Percentiles rank a stretch among this genome's conserved stretches.
Conservation (phyloP, 2,113 vertebrate genomes). For the Neomonachus schauinslandi region DNA sequence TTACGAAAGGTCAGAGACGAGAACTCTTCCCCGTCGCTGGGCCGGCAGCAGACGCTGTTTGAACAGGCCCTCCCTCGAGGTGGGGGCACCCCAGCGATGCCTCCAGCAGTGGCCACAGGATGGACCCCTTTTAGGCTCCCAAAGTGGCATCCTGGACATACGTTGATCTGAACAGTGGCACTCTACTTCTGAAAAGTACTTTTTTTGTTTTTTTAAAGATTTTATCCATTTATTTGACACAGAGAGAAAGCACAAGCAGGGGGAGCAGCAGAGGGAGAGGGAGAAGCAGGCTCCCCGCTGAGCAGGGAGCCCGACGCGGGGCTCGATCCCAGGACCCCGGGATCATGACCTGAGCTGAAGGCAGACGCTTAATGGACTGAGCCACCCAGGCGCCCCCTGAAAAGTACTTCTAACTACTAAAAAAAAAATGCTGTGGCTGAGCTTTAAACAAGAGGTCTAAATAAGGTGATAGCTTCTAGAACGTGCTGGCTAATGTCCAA, state of each 20-base stretch:
- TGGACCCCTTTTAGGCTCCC: not conserved
- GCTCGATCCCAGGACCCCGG: too few relatives aligned
- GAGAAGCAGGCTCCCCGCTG: too few relatives aligned
- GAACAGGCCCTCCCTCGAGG: not conserved
- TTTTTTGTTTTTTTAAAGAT: not conserved
- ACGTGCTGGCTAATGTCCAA: not conserved
- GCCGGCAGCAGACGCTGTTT: not conserved
- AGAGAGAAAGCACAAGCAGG: too few relatives aligned
- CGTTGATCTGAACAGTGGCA: too few relatives aligned
- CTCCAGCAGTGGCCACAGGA: not conserved
- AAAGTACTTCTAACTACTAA: not conserved
- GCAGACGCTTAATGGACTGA: too few relatives aligned
- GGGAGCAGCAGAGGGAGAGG: too few relatives aligned
- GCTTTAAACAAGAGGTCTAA: slow-evolving; percentile 56
- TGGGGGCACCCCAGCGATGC: not conserved
- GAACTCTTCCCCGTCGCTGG: not conserved
- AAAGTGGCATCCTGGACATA: not conserved
- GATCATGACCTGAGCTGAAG: too few relatives aligned
- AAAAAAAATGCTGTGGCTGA: slow-evolving; percentile 9
- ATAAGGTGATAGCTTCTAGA: slow-evolving; percentile 10
- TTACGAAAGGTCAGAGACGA: slow-evolving; percentile 49
- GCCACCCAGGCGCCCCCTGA: not conserved
- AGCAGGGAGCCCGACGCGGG: too few relatives aligned
- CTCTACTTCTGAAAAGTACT: not conserved
- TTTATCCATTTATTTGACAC: too few relatives aligned